Percentiles rank a stretch among this genome's conserved stretches.
These are phyloP conservation scores for Tragelaphus imberbis DNA, from an alignment of 2,113 vertebrate genomes.

Conservation along the genomic window DNA sequence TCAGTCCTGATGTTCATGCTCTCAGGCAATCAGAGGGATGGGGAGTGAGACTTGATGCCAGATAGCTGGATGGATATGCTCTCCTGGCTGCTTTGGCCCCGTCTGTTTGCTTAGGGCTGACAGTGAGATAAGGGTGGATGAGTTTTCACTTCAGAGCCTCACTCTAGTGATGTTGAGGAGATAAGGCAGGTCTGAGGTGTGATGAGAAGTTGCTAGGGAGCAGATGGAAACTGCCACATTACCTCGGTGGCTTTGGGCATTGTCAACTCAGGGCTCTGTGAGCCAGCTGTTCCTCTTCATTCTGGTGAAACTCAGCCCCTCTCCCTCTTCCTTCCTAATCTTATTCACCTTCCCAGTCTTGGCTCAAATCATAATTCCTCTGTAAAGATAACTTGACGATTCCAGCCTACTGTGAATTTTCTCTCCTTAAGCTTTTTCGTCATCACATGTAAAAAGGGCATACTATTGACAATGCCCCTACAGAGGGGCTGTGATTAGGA, in stretches of 20 bases:
- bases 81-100: background rate
- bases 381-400: background rate
- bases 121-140: background rate
- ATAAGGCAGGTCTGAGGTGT: background rate
- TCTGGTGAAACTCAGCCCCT: background rate
- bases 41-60: background rate
- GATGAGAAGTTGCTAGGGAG: slow-evolving; percentile 15
- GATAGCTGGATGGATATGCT: background rate
- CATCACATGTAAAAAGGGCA: background rate
- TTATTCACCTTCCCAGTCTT: background rate
- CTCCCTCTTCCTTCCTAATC: background rate
- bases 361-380: background rate
- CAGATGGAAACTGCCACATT: background rate
- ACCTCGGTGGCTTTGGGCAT: background rate
- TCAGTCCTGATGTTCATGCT: background rate
- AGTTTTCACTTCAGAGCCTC: background rate
- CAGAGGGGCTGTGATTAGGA: background rate
- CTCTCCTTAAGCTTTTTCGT: background rate
- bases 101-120: slow-evolving; percentile 5
- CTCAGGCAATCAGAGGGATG: background rate
- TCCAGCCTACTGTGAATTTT: background rate
- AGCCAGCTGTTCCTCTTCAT: background rate
- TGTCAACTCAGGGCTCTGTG: background rate
- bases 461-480: background rate
- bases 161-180: background rate